phyloP scores from a whole-genome alignment of 2,888 invertebrate genomes.

The Nymphalis c-album region DNA sequence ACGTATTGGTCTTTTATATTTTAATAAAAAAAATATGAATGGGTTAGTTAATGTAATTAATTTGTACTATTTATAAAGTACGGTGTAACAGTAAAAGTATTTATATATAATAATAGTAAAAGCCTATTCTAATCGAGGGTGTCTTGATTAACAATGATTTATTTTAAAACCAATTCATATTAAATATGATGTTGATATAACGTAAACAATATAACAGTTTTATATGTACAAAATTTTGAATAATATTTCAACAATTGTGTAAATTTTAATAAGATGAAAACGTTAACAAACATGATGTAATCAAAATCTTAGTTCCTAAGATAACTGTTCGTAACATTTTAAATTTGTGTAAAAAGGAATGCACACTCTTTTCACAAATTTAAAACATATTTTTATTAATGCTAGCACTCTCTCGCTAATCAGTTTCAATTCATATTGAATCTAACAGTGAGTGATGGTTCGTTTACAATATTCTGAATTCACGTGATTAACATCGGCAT shows the following conservation, averaged over 20 bases:
- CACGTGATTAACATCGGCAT: conserved; percentile 50
- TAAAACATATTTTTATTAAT: conserved; percentile 31
- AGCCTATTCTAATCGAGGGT: conserved; percentile 33
- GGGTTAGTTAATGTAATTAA: conserved; percentile 67
- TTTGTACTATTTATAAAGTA: conserved; percentile 46
- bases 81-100: conserved; percentile 35
- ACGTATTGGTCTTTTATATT: conserved; percentile 76
- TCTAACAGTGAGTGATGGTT: conserved; percentile 62
- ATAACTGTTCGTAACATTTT: conserved; percentile 19
- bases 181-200: conserved; percentile 30
- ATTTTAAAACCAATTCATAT: conserved; percentile 31
- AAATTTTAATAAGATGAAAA: conserved; percentile 16
- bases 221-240: conserved; percentile 37
- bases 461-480: conserved; percentile 56
- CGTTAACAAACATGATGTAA: conserved; percentile 27
- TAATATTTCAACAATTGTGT: conserved; percentile 25
- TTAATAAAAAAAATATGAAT: conserved; percentile 73
- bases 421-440: conserved; percentile 66
- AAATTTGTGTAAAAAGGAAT: conserved; percentile 23
- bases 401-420: conserved; percentile 52
- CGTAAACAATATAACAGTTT: conserved; percentile 29
- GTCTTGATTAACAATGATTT: conserved; percentile 38
- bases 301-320: conserved; percentile 21
- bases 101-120: conserved; percentile 26
- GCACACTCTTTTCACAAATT: conserved; percentile 20